These are phyloP conservation scores for Cygnus atratus DNA, from an alignment of 2,113 vertebrate genomes.

Conservation along the genomic window DNA sequence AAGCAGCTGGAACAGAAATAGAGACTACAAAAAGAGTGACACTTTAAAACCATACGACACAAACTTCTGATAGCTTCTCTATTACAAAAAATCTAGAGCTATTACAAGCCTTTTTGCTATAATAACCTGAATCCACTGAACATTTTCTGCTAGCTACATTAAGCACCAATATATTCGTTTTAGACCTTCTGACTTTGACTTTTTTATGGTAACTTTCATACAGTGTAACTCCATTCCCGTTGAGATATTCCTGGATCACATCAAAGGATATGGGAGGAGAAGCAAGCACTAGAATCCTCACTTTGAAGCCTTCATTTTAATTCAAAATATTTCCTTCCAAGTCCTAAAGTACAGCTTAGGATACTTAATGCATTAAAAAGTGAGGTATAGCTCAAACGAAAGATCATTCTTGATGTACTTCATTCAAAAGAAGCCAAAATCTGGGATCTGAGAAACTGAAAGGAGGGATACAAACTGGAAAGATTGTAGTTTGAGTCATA, in stretches of 20 bases:
- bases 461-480: not conserved
- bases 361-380: not conserved
- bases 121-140: not conserved
- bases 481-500: not conserved
- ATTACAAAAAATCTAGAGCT: not conserved
- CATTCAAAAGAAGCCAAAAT: not conserved
- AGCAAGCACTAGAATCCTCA: not conserved
- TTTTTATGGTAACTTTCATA: not conserved
- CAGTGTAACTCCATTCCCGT: not conserved
- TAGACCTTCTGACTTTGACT: not conserved
- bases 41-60: not conserved
- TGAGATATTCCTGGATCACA: not conserved
- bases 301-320: not conserved
- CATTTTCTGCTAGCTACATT: not conserved
- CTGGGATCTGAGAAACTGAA: not conserved
- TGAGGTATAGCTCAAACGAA: not conserved
- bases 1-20: not conserved
- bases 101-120: not conserved
- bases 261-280: constrained; percentile 5
- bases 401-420: not conserved
- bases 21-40: not conserved
- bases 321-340: not conserved
- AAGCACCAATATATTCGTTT: not conserved
- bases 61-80: not conserved
- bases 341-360: not conserved